Base-by-base conservation (phyloP, 2,113 vertebrate genomes). In the Sarotherodon lohbergeri region DNA sequence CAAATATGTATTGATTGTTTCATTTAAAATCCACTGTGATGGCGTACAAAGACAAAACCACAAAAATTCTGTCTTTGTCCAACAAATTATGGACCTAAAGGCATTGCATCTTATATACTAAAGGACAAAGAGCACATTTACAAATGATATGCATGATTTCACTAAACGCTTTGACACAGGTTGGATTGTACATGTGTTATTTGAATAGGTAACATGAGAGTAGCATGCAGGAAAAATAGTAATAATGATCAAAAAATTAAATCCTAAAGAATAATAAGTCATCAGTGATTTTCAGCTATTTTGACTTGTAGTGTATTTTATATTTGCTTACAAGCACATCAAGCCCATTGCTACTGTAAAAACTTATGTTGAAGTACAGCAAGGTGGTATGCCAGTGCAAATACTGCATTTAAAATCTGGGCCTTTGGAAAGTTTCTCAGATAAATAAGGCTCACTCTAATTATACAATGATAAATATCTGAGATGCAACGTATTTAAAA, bases 161-260 rank as follows among this genome's bases (percentile, higher is more conserved):
- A 68, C 10, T 9, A 39, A 86, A 87, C 22, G 50, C 76, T 81
- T 81, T 78, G n/a, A 73, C 8, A 19, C 9, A 27, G 22, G 48
- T 32, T 68, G 57, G 22, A 34, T 39, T 82, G 34, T 59, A 73
- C 27, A 27, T 55, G 27, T n/a, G 3, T 59, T 22, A n/a, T 63
- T 82, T 79, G 32, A 61, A 5, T 43, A n/a, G n/a, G 48, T 10
- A 36, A 14, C 27, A 39, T 9, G 12, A 54, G 63, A 79, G 22
- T 29, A 29, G 54, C 90, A 81, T 39, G 55, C 29, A 43, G 80
- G 34, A 66, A 11, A 1, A 0, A 22, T 22, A 13, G 29, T 34
- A 63, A 63, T 63, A 34, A 63, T 19, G 16, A 39, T 22, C n/a
- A 39, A 34, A 39, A 63, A 63, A 7, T 2, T 2, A 1, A 6